Evolutionary conservation across 2,113 vertebrate genomes (phyloP).

Genomic region (Argyrosomus japonicus): DNA sequence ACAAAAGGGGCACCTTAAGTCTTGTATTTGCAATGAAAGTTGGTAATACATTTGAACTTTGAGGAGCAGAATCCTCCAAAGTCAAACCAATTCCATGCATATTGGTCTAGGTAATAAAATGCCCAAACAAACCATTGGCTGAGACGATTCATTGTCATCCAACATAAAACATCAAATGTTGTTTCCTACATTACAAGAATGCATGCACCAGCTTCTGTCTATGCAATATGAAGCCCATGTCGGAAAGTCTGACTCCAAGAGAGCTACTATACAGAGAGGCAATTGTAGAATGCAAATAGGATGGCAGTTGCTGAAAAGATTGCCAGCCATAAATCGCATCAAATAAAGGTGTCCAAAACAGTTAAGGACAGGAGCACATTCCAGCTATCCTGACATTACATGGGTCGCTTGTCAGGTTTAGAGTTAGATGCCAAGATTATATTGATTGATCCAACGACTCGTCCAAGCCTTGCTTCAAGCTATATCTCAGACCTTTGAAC

Average conservation of each 20-base stretch:
- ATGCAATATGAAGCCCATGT: not conserved
- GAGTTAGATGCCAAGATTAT: constrained; percentile 8
- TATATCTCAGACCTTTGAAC: not conserved
- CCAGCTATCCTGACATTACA: not conserved
- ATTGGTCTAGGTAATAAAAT: not conserved
- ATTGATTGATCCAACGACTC: not conserved
- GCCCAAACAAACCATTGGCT: not conserved
- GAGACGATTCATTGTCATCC: not conserved
- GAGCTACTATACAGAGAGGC: not conserved
- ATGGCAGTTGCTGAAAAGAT: not conserved
- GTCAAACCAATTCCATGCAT: not conserved
- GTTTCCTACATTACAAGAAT: not conserved
- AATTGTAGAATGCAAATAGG: not conserved
- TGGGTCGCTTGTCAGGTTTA: not conserved
- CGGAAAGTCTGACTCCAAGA: not conserved
- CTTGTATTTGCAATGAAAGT: not conserved
- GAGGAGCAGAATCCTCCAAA: not conserved
- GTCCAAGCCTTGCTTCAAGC: not conserved
- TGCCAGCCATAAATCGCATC: not conserved
- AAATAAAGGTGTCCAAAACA: not conserved
- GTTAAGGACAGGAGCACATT: not conserved
- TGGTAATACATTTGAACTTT: not conserved
- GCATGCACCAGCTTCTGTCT: not conserved
- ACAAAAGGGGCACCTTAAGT: not conserved
- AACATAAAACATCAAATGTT: not conserved